These are phyloP conservation scores for Halichondria panicea DNA, from an alignment of 37 sponge, comb jelly and placozoan species.

Conservation along the genomic window DNA sequence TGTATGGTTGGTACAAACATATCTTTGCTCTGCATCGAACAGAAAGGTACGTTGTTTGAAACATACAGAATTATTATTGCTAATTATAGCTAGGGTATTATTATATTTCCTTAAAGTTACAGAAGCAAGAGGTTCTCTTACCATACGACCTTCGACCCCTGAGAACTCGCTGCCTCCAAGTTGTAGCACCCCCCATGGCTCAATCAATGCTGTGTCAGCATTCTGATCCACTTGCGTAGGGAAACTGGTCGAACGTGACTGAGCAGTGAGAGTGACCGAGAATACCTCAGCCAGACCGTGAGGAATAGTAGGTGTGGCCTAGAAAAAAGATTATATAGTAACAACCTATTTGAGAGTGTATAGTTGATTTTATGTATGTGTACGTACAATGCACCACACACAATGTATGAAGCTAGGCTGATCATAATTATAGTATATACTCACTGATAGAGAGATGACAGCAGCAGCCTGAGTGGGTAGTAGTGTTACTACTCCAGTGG, in stretches of 20 bases:
- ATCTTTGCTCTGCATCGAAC: too few species aligned
- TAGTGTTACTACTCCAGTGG: conserved; percentile 31
- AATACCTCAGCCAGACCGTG: conserved; percentile 69
- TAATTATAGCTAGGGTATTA: too few species aligned
- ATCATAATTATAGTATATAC: too few species aligned
- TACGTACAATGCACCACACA: too few species aligned
- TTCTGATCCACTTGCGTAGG: conserved; percentile 39
- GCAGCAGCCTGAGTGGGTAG: conserved; percentile 12
- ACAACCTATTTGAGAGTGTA: too few species aligned
- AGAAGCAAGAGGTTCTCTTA: conserved; percentile 8
- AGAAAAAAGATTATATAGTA: conserved; percentile 2
- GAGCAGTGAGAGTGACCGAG: conserved; percentile 43
- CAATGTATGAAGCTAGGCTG: too few species aligned
- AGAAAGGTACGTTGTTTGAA: too few species aligned
- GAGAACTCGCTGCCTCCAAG: conserved; percentile 12
- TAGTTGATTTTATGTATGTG: too few species aligned
- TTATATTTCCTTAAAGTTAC: background rate
- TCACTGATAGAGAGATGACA: conserved; percentile 53
- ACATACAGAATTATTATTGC: too few species aligned
- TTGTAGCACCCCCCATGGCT: conserved; percentile 75
- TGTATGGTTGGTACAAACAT: too few species aligned
- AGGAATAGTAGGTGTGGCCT: conserved; percentile 65
- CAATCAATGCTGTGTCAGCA: conserved; percentile 41
- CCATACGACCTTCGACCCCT: conserved; percentile 54
- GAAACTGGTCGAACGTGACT: conserved; percentile 15